Base-by-base conservation (phyloP, 2,797 vertebrate genomes). In the Acrossocheilus wenchowensis region DNA sequence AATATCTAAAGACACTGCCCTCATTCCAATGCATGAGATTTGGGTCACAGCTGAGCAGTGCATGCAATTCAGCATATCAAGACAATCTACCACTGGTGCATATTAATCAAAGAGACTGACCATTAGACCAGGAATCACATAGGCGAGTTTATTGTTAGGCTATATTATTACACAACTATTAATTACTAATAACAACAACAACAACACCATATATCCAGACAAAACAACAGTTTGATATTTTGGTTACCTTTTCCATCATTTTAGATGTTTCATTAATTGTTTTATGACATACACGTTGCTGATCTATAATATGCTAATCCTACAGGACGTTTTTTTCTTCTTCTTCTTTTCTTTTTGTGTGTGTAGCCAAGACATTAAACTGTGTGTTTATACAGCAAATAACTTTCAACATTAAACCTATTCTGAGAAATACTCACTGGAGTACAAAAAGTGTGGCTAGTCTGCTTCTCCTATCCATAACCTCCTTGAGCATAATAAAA, bases 1-100 rank as follows among this genome's bases (percentile, higher is more conserved):
- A 81, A 92, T 92, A 91, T 79, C 87, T 88, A 84, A 90, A 79
- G 88, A 92, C 90, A 89, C 85, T 36, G 83, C 90, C 50, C 78
- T 94, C 92, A 90, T 91, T 91, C 88, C 86, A 88, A 89, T 90
- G 91, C 91, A 93, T 83, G 77, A 50, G 83, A 89, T 90, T 88
- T 81, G 78, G 79, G 84, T 88, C 78, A 86, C 84, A 86, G 84
- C 68, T 68, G 68, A 86, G 69, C 57, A 43, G 77, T 19, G 82
- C 78, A 64, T 83, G 86, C 60, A 88, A 86, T 86, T 92, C 91
- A 88, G 86, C 89, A 90, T 85, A 89, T 50, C 26, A 60, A 36
- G 74, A 77, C 19, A 80, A 87, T 52, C 21, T 78, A 82, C 83
- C 17, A 60, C 50, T 26, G 41, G 34, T 85, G 74, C 21, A 34